Evolutionary conservation across 2,113 vertebrate species (phyloP).

Genomic region (Etheostoma cragini): DNA sequence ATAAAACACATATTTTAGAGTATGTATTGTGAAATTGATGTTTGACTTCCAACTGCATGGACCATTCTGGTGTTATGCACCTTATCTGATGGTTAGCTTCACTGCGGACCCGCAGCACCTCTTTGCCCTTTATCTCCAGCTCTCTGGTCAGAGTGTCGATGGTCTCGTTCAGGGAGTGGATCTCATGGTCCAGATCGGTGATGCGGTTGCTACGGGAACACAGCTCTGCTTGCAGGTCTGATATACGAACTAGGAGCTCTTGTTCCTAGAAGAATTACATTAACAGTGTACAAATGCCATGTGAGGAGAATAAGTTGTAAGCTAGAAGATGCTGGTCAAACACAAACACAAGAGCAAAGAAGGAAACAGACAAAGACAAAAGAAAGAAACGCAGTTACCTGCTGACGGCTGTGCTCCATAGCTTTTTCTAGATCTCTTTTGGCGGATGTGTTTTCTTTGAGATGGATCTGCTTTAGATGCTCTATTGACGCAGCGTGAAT

Average conservation of each 20-base stretch:
- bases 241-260: constrained; percentile 89
- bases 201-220: constrained; percentile 92
- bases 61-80: constrained; percentile 69
- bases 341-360: neutral
- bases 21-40: too few relatives aligned
- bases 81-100: constrained; percentile 97
- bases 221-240: constrained; percentile 90
- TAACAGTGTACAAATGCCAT: neutral
- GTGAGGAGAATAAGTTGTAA: neutral
- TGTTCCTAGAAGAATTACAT: constrained; percentile 83
- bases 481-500: constrained; percentile 93
- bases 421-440: constrained; percentile 91
- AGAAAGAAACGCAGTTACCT: constrained; percentile 77
- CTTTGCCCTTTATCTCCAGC: constrained; percentile 95
- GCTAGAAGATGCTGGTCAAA: too few relatives aligned
- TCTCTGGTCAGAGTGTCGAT: constrained; percentile 94
- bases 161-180: constrained; percentile 93
- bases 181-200: constrained; percentile 93
- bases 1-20: neutral
- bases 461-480: constrained; percentile 91
- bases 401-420: constrained; percentile 88
- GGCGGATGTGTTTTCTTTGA: constrained; percentile 88
- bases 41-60: neutral
- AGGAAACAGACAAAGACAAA: neutral
- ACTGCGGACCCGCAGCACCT: constrained; percentile 94